Evolutionary conservation across 1,140 invertebrate genomes (phyloP), one percentile per base, ranked within the genome.

Genomic region (Drosophila malerkotliana): DNA sequence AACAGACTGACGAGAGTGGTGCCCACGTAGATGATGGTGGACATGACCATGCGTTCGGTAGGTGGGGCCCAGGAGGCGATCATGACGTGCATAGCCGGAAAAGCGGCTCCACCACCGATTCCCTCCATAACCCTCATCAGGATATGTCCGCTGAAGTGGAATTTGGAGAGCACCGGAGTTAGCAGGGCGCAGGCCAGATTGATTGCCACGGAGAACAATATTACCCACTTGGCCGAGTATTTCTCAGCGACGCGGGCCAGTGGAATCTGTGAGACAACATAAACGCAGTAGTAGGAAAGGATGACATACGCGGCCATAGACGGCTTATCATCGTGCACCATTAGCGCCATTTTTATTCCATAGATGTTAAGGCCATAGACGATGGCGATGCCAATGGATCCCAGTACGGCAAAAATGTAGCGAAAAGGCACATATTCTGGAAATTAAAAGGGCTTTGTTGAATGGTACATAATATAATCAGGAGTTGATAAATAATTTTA

Each of bases 361-460:
- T 44, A 97, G 93, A 82, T 97, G 97, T 98, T 97, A 72, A 98
- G 93, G 1, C 96, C 96, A 88, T 98, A 98, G 39, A 97, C 94
- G 60, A 98, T 96, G 15, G 96, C 95, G 93, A 98, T 95, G 5
- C 96, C 97, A 18, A 98, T 93, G 2, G 96, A 98, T 1, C 96
- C 91, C 8, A 92, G 45, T 9, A 92, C 44, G 5, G 91, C 91
- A 26, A 92, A 49, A 44, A 92, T 72, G 82, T 92, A 92, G 52
- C 91, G 88, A 24, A 91, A 84, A 52, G 91, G 91, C 72, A 92
- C 60, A 12, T 76, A 69, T 73, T 88, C 91, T 92, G 74, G 2
- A 72, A 87, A 39, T 61, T 9, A 9, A 24, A 21, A 3, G 8
- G 15, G 3, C 10, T 18, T 18, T 7, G 9, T 15, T 4, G 9